Percentiles rank a stretch among this genome's conserved stretches.
Evolutionary conservation across 1,140 invertebrate species (phyloP).

Genomic region (Xylocopa sonorina): DNA sequence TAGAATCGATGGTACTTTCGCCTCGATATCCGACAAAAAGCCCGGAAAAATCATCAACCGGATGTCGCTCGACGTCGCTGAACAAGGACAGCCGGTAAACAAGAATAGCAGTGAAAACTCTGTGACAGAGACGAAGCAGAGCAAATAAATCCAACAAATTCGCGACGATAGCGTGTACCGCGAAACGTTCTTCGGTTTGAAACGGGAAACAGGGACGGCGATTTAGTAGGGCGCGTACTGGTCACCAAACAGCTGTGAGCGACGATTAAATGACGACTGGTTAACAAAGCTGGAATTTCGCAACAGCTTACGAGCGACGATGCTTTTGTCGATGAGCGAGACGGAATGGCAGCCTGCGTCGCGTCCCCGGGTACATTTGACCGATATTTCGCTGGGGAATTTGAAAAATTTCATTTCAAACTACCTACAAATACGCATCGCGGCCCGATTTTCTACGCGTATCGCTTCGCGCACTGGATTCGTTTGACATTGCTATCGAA

Average conservation of each 20-base stretch:
- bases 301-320: neutral
- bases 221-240: neutral
- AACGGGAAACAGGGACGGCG: neutral
- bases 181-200: neutral
- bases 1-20: neutral
- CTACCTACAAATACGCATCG: neutral
- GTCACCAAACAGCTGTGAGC: neutral
- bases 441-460: neutral
- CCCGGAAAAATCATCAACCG: neutral
- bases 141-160: slow-evolving; percentile 11
- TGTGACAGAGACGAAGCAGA: neutral
- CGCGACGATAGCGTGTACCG: slow-evolving; percentile 6
- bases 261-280: slow-evolving; percentile 18
- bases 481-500: neutral
- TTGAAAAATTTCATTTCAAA: slow-evolving; percentile 5
- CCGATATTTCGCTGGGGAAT: neutral
- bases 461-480: neutral
- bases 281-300: slow-evolving; percentile 16
- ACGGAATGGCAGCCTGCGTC: neutral
- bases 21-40: too few species aligned
- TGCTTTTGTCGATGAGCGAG: neutral
- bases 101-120: neutral
- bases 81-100: neutral
- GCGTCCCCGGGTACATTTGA: neutral
- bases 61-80: neutral